phyloP scores from a whole-genome alignment of 2,888 invertebrate genomes.

The Pristionchus japonicus region DNA sequence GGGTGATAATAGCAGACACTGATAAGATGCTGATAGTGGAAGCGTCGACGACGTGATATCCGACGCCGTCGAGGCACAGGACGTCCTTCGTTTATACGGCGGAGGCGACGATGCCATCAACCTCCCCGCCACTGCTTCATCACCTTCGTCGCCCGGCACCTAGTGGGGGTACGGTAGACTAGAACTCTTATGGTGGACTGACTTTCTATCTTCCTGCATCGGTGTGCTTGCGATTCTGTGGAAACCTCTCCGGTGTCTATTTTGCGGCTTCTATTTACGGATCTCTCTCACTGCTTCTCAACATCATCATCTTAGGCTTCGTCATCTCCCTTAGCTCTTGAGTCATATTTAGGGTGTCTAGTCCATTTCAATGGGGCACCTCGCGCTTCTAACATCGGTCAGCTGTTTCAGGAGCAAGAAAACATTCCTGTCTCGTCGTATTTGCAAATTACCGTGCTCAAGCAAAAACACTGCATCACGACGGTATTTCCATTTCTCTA shows the following conservation, averaged over 20 bases:
- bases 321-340: not conserved
- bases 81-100: constrained; percentile 67
- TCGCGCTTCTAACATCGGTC: not conserved
- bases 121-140: constrained; percentile 27
- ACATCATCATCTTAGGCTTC: too few relatives aligned
- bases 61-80: constrained; percentile 62
- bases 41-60: constrained; percentile 60
- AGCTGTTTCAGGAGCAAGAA: not conserved
- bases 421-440: not conserved
- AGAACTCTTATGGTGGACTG: not conserved
- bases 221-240: not conserved
- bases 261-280: not conserved
- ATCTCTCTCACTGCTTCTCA: not conserved
- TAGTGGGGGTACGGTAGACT: not conserved
- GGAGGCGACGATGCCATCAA: constrained; percentile 63
- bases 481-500: constrained; percentile 14
- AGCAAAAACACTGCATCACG: not conserved
- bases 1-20: constrained; percentile 70
- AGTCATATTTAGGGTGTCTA: not conserved
- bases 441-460: not conserved
- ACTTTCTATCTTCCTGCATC: not conserved
- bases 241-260: not conserved
- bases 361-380: not conserved
- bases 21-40: constrained; percentile 66
- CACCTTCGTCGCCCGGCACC: constrained; percentile 19